A percentile compares a stretch with the other conserved stretches of the same genome.
These are phyloP conservation scores for Tyrannus savana DNA, from an alignment of 2,113 vertebrate genomes.

Conservation along the genomic window DNA sequence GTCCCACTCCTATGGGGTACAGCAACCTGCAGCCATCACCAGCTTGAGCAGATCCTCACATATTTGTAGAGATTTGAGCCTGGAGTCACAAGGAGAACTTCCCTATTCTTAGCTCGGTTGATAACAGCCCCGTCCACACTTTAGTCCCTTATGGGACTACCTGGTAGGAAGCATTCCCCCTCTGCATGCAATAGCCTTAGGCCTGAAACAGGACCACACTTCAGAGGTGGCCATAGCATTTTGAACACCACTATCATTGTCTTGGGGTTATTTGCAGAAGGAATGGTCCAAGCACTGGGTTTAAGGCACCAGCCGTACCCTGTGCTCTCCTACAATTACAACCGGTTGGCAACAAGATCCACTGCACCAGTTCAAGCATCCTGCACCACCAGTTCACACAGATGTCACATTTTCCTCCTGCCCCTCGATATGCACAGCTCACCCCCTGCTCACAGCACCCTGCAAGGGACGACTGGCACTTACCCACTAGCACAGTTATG, in stretches of 20 bases:
- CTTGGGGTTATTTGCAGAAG: neutral
- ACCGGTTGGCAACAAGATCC: neutral
- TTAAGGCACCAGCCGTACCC: neutral
- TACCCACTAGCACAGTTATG: constrained; percentile 97
- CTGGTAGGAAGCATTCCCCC: neutral
- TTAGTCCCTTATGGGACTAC: neutral
- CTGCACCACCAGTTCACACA: neutral
- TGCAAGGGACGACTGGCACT: neutral
- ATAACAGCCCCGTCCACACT: neutral
- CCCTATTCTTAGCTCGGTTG: neutral
- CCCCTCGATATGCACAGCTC: neutral
- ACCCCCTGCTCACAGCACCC: neutral
- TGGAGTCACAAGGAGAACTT: neutral
- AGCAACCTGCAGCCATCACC: neutral
- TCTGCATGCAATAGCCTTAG: accelerated
- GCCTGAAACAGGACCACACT: neutral
- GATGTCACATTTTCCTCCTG: neutral
- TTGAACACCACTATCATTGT: neutral
- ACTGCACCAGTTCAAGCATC: neutral
- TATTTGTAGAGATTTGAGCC: neutral
- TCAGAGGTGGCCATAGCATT: neutral
- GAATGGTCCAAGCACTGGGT: accelerated
- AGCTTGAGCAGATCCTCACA: neutral
- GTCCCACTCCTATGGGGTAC: neutral
- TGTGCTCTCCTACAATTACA: neutral